phyloP scores from a whole-genome alignment of 2,797 vertebrate genomes.

The Melanotaenia parkinsoni region DNA sequence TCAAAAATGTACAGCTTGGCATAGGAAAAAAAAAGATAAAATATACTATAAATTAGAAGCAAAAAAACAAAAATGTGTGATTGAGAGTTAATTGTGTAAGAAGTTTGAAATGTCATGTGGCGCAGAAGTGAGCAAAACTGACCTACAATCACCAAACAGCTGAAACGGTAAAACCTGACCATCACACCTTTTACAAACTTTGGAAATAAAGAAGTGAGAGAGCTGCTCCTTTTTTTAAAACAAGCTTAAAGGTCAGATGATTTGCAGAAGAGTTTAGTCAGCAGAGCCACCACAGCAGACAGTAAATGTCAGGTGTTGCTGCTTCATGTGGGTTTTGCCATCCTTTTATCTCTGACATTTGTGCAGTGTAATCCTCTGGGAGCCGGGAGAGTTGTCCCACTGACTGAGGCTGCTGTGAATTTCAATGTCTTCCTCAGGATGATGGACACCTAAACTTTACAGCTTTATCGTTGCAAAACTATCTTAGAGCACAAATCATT shows the following conservation, averaged over 20 bases:
- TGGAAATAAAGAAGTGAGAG: neutral
- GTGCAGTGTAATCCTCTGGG: conserved; percentile 62
- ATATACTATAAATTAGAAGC: too few relatives aligned
- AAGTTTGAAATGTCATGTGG: neutral
- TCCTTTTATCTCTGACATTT: conserved; percentile 71
- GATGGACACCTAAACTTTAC: conserved; percentile 26
- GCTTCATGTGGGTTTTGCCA: conserved; percentile 70
- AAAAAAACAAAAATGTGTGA: too few relatives aligned
- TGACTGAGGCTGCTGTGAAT: conserved; percentile 39
- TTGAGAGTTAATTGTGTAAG: neutral
- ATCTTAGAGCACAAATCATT: neutral
- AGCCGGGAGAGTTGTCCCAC: conserved; percentile 43
- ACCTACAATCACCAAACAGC: neutral
- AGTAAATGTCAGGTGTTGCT: conserved; percentile 77
- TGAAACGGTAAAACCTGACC: conserved; percentile 36
- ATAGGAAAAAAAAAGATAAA: too few relatives aligned
- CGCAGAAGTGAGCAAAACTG: neutral
- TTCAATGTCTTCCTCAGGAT: conserved; percentile 34
- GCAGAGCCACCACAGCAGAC: conserved; percentile 48
- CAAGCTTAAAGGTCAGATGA: conserved; percentile 64
- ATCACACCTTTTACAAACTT: conserved; percentile 34
- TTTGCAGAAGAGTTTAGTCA: conserved; percentile 58
- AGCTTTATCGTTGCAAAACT: neutral
- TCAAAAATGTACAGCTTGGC: too few relatives aligned
- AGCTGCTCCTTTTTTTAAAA: conserved; percentile 25